phyloP scores from a whole-genome alignment of 1,140 invertebrate species.

The Neelides sp. region DNA sequence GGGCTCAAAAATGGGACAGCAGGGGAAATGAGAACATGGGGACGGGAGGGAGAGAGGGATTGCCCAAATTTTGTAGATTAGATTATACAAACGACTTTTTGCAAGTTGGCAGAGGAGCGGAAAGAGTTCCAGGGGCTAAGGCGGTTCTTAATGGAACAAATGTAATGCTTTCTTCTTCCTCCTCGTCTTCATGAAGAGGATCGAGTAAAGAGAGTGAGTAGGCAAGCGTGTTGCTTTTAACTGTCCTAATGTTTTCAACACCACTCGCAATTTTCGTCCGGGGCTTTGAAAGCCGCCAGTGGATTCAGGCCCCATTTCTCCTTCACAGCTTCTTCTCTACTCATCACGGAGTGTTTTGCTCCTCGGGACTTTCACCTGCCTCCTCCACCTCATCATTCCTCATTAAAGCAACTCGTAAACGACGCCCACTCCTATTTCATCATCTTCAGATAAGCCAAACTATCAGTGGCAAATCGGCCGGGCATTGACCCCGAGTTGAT shows the following conservation, averaged over 20 bases:
- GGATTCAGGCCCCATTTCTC: not conserved
- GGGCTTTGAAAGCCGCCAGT: not conserved
- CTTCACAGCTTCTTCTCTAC: not conserved
- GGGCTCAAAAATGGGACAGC: no score
- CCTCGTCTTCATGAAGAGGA: no score
- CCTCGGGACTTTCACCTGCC: not conserved
- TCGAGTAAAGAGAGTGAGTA: conserved; percentile 9
- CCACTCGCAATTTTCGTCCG: not conserved
- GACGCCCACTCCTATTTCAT: not conserved
- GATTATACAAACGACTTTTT: no score
- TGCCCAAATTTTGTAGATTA: no score
- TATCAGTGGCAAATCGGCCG: no score
- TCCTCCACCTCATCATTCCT: not conserved
- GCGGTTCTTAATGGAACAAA: conserved; percentile 2
- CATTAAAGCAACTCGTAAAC: not conserved
- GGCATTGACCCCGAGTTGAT: no score
- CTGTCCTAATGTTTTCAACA: conserved; percentile 17
- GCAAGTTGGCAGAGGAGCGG: no score
- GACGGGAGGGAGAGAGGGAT: no score
- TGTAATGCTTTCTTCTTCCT: no score
- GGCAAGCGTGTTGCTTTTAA: conserved; percentile 18
- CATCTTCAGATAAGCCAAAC: no score
- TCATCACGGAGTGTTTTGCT: not conserved
- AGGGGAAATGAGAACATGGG: no score
- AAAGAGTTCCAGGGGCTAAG: no score